These are phyloP conservation scores for Hesperia comma DNA, from an alignment of 2,888 invertebrate genomes.

Conservation along the genomic window DNA sequence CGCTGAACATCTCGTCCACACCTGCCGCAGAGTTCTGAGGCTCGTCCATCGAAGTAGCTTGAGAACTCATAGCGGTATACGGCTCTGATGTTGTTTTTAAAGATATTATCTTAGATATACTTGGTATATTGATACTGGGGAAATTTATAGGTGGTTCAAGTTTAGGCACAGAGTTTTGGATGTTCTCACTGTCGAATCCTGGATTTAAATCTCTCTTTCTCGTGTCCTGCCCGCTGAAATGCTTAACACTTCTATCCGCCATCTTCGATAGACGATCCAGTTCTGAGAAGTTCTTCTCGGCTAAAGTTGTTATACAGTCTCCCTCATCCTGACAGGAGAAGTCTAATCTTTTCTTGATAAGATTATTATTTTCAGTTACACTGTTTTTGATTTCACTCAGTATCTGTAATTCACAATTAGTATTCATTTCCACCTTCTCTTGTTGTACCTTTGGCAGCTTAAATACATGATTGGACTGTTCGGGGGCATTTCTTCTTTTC, in stretches of 20 bases:
- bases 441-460: constrained; percentile 47
- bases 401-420: constrained; percentile 67
- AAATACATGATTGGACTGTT: constrained; percentile 41
- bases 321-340: constrained; percentile 52
- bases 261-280: constrained; percentile 74
- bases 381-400: constrained; percentile 74
- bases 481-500: constrained; percentile 79
- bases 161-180: constrained; percentile 54
- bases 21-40: constrained; percentile 67
- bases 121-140: constrained; percentile 70
- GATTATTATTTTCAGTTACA: constrained; percentile 75
- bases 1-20: constrained; percentile 51
- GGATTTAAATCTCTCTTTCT: constrained; percentile 70
- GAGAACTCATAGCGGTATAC: constrained; percentile 51
- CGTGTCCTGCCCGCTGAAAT: constrained; percentile 67
- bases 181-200: constrained; percentile 73
- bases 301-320: constrained; percentile 66
- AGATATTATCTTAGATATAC: constrained; percentile 71
- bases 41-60: constrained; percentile 76
- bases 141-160: constrained; percentile 53
- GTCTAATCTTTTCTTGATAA: constrained; percentile 73
- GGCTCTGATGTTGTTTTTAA: constrained; percentile 61
- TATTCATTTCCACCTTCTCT: constrained; percentile 55
- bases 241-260: constrained; percentile 75
- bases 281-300: constrained; percentile 78